These are phyloP conservation scores for Gasterosteus nipponicus DNA, from an alignment of 2,113 vertebrate species.

Conservation along the genomic window DNA sequence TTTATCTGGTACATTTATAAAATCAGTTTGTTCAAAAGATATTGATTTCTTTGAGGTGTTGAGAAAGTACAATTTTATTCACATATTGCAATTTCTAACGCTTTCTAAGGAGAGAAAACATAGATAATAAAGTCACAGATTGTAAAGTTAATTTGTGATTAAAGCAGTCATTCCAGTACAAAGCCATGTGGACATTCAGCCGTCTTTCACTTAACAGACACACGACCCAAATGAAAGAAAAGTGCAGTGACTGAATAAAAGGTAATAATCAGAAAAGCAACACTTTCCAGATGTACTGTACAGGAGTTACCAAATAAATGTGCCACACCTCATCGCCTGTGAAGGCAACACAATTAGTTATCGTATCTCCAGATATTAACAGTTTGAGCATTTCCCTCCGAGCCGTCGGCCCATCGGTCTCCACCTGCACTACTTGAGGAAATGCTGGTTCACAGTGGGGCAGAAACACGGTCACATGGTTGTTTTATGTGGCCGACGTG, in stretches of 20 bases:
- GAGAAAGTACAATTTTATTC: not conserved
- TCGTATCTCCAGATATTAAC: not conserved
- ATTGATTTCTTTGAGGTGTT: not conserved
- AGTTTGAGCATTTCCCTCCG: not conserved
- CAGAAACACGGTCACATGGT: not conserved
- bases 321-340: not conserved
- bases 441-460: not conserved
- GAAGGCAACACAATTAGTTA: not conserved
- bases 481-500: not conserved
- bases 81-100: not conserved
- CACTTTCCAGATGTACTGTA: not conserved
- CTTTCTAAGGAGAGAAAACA: not conserved
- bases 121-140: not conserved
- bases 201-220: not conserved
- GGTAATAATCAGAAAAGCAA: not conserved
- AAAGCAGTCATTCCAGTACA: not conserved
- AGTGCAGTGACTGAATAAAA: not conserved
- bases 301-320: not conserved
- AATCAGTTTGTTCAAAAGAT: not conserved
- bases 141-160: not conserved
- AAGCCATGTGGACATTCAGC: conserved; percentile 2
- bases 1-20: not conserved
- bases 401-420: not conserved
- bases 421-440: not conserved
- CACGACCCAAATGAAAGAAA: not conserved